phyloP scores from a whole-genome alignment of 1,140 invertebrate species.

The Drosophila santomea region DNA sequence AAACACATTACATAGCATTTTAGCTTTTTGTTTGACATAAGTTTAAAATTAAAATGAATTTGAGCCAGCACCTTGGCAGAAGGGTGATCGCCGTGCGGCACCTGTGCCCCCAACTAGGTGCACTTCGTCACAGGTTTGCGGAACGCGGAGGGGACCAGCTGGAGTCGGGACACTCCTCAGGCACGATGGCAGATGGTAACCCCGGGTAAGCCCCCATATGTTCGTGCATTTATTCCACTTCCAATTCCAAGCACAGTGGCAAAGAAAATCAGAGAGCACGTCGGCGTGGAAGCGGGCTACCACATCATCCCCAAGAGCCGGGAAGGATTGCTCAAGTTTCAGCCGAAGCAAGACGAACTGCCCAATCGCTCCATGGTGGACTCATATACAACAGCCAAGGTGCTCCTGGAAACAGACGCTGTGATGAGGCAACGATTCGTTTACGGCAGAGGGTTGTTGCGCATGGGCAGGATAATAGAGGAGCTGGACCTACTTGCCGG shows the following conservation, averaged over 20 bases:
- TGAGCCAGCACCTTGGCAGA: not conserved
- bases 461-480: conserved; percentile 91
- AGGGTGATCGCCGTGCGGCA: not conserved
- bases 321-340: conserved; percentile 59
- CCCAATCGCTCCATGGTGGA: conserved; percentile 86
- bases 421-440: conserved; percentile 88
- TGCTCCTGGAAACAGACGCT: conserved; percentile 88
- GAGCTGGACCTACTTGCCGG: conserved; percentile 92
- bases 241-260: conserved; percentile 40
- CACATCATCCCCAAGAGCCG: conserved; percentile 60
- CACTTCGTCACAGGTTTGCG: not conserved
- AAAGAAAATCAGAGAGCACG: conserved; percentile 39
- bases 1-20: not conserved
- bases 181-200: conserved; percentile 47
- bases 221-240: not conserved
- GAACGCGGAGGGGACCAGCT: not conserved
- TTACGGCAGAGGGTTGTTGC: conserved; percentile 87
- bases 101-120: not conserved
- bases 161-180: conserved; percentile 29
- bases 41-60: conserved; percentile 8
- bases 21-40: not conserved
- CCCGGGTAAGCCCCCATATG: not conserved
- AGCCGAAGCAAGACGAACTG: conserved; percentile 77
- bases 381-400: conserved; percentile 88
- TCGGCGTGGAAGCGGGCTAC: conserved; percentile 66